Evolutionary conservation across 2,113 vertebrate species (phyloP).

Genomic region (Syngnathus scovelli): DNA sequence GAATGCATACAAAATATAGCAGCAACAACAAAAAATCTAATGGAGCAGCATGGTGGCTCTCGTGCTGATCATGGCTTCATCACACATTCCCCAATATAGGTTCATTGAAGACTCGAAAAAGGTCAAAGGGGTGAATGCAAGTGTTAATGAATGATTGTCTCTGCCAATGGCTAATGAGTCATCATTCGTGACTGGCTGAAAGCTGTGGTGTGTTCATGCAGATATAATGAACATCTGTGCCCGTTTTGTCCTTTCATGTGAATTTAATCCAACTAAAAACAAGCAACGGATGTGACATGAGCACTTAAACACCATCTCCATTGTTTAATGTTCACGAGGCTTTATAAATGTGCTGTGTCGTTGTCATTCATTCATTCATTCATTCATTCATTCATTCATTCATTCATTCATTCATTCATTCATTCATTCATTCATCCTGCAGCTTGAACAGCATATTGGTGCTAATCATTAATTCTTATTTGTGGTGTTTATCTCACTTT

Average conservation of each 20-base stretch:
- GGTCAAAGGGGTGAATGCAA: too few species aligned
- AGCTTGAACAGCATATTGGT: background rate
- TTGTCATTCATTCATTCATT: background rate
- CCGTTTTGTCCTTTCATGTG: conserved; percentile 10
- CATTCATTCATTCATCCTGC: too few species aligned
- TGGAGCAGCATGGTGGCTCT: background rate
- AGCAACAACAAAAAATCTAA: background rate
- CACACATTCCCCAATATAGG: too few species aligned
- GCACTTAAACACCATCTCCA: background rate
- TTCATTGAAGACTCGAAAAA: too few species aligned
- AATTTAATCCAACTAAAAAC: conserved; percentile 25
- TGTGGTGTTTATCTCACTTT: conserved; percentile 1
- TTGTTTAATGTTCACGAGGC: background rate
- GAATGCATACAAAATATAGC: background rate
- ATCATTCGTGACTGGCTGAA: background rate
- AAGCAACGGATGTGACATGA: conserved; percentile 35
- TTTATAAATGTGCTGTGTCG: background rate
- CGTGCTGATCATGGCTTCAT: too few species aligned
- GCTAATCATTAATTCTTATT: background rate
- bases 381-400: too few species aligned
- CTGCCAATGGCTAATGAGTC: background rate
- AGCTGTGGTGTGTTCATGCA: conserved; percentile 29
- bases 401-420: too few species aligned
- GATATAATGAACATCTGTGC: conserved; percentile 41
- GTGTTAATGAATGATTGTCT: too few species aligned